These are phyloP conservation scores for Scolopax mira DNA, from an alignment of 2,113 vertebrate genomes.

Conservation along the genomic window DNA sequence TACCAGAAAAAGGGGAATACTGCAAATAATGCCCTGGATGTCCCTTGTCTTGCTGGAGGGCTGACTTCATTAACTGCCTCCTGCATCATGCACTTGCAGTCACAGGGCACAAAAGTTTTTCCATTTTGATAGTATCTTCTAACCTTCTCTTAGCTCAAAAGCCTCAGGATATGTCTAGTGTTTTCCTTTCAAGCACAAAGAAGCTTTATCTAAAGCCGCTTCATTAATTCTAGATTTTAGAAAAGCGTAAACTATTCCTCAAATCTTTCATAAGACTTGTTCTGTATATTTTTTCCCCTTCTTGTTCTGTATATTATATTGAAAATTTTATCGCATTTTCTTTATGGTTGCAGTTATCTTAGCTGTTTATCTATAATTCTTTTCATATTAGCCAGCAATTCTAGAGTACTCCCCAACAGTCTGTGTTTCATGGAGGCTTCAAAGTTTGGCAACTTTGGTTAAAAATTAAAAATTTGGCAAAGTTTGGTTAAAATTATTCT, in stretches of 20 bases:
- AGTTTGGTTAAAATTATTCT: conserved; percentile 41
- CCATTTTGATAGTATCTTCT: not conserved
- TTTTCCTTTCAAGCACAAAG: not conserved
- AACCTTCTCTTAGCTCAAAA: not conserved
- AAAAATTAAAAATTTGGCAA: no score
- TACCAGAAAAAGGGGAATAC: not conserved
- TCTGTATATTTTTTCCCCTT: not conserved
- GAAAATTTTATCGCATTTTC: not conserved
- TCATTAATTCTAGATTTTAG: not conserved
- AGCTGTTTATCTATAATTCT: not conserved
- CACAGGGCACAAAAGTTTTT: not conserved
- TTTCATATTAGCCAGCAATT: not conserved
- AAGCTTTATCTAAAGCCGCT: not conserved
- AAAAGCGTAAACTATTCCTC: not conserved
- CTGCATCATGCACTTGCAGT: not conserved
- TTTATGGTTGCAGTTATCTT: not conserved
- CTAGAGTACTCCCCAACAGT: not conserved
- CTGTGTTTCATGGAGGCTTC: not conserved
- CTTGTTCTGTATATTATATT: not conserved
- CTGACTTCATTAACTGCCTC: not conserved
- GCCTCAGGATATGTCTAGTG: not conserved
- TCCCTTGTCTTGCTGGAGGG: not conserved
- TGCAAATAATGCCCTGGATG: not conserved
- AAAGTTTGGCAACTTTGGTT: conserved; percentile 22
- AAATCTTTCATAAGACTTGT: not conserved